A percentile compares a stretch with the other conserved stretches of the same genome.
These are phyloP conservation scores for Girardia tigrina DNA, from an alignment of 2,888 invertebrate genomes.

Conservation along the genomic window DNA sequence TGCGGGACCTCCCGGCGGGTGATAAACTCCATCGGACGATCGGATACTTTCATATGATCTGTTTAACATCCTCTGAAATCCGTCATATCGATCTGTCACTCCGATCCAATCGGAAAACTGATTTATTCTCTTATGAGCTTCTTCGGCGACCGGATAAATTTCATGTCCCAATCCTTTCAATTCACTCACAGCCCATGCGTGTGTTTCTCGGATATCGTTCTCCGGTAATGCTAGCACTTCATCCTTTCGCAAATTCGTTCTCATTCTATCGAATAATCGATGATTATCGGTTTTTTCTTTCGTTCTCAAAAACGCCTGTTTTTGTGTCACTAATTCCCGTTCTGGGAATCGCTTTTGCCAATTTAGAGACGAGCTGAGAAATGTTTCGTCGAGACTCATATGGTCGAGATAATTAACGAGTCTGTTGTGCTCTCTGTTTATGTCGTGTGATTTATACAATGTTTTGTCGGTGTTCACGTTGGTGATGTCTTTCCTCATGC, in stretches of 20 bases:
- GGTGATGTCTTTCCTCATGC: background rate
- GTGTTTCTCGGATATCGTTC: conserved; percentile 60
- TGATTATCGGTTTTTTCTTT: background rate
- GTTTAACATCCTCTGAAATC: conserved; percentile 46
- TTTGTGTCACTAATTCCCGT: conserved; percentile 31
- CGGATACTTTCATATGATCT: background rate
- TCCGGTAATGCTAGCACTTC: conserved; percentile 12
- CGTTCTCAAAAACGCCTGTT: conserved; percentile 19
- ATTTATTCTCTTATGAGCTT: conserved; percentile 44
- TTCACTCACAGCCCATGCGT: conserved; percentile 34
- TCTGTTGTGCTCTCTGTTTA: conserved; percentile 16
- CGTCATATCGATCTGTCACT: conserved; percentile 48
- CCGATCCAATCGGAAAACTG: conserved; percentile 49
- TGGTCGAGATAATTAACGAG: conserved; percentile 30
- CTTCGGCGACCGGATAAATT: conserved; percentile 41
- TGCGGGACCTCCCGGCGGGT: background rate
- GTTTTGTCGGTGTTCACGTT: background rate
- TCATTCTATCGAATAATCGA: background rate
- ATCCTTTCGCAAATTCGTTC: conserved; percentile 18
- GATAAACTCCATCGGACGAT: conserved; percentile 3
- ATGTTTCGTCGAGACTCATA: conserved; percentile 27
- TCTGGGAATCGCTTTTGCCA: conserved; percentile 24
- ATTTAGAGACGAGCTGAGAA: conserved; percentile 24
- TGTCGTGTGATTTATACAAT: conserved; percentile 28
- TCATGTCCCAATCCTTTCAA: conserved; percentile 38